These are phyloP conservation scores for Progne subis DNA, from an alignment of 2,113 vertebrate genomes.

Conservation along the genomic window DNA sequence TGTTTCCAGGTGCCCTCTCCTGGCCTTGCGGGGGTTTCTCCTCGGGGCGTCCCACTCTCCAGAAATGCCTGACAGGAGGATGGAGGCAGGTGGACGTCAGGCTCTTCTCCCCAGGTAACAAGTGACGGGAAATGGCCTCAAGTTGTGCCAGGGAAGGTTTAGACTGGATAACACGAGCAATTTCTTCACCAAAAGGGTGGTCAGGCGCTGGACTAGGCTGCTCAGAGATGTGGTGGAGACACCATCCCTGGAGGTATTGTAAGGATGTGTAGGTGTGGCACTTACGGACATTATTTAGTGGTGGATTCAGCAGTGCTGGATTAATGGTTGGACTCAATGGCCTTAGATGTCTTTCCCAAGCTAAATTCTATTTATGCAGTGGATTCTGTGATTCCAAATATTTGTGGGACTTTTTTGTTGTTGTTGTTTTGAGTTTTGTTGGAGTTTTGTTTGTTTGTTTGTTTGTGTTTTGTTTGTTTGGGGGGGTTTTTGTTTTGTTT, in stretches of 20 bases:
- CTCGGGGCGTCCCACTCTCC: neutral
- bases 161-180: fast-evolving
- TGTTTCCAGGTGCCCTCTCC: slow-evolving; percentile 51
- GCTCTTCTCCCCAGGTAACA: neutral
- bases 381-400: neutral
- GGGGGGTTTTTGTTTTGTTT: too few relatives aligned
- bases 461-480: too few relatives aligned
- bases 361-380: neutral
- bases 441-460: too few relatives aligned
- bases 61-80: fast-evolving
- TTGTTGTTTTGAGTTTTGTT: too few relatives aligned
- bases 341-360: neutral
- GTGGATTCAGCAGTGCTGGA: neutral
- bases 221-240: neutral
- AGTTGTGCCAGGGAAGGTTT: neutral
- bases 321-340: neutral
- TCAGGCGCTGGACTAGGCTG: neutral
- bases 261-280: neutral
- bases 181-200: neutral
- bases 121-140: neutral
- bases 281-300: neutral
- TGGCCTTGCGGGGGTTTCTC: neutral
- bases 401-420: too few relatives aligned
- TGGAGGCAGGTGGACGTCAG: neutral
- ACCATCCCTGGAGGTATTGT: neutral